These are phyloP conservation scores for Pimpla rufipes DNA, from an alignment of 2,888 invertebrate species.

Conservation along the genomic window DNA sequence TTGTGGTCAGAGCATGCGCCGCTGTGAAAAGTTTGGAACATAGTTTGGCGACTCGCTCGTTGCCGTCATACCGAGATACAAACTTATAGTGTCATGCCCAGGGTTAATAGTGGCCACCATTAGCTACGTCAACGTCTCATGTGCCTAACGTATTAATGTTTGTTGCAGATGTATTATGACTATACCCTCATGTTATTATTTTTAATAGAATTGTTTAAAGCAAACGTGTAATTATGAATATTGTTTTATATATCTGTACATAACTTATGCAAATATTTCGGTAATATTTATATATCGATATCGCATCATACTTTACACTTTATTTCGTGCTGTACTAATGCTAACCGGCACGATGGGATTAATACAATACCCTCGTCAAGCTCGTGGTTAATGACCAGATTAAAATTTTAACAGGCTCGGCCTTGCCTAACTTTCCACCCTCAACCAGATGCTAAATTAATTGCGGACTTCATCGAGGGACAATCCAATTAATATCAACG, in stretches of 20 bases:
- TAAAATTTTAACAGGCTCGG: constrained; percentile 75
- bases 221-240: too few relatives aligned
- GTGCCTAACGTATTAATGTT: constrained; percentile 61
- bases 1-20: constrained; percentile 39
- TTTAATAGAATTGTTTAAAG: too few relatives aligned
- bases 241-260: too few relatives aligned
- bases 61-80: constrained; percentile 59
- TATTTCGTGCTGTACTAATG: not conserved
- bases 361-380: constrained; percentile 74
- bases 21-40: constrained; percentile 59
- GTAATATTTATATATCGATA: not conserved
- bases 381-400: constrained; percentile 73
- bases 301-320: not conserved
- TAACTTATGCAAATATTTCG: not conserved
- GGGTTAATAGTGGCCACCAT: constrained; percentile 25
- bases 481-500: constrained; percentile 66
- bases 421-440: constrained; percentile 43
- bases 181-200: not conserved
- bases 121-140: constrained; percentile 50
- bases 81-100: constrained; percentile 62
- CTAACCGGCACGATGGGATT: constrained; percentile 58
- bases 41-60: constrained; percentile 65
- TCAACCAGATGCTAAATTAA: constrained; percentile 72
- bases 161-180: not conserved
- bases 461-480: constrained; percentile 68